Percentiles rank a stretch among this genome's conserved stretches.
phyloP scores from a whole-genome alignment of 2,113 vertebrate species.

The Neoarius graeffei region DNA sequence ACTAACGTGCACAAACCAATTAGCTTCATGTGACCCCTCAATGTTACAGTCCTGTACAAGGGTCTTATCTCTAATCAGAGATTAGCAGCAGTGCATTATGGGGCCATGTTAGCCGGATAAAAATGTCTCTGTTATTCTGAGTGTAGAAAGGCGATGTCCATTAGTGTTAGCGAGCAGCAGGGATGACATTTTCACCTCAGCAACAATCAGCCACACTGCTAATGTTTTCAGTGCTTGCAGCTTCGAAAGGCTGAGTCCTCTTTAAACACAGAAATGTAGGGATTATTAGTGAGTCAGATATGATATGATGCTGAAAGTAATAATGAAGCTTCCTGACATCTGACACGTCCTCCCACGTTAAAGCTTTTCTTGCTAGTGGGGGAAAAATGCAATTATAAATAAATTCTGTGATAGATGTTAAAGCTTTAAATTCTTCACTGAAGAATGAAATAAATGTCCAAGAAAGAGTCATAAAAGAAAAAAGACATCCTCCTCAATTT shows the following conservation, averaged over 20 bases:
- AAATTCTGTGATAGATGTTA: too few species aligned
- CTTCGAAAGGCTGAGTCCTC: not conserved
- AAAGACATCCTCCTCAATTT: not conserved
- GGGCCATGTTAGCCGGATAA: not conserved
- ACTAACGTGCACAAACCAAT: not conserved
- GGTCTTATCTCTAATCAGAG: conserved; percentile 11
- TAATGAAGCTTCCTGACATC: not conserved
- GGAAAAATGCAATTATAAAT: not conserved
- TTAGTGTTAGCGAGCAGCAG: not conserved
- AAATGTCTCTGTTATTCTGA: not conserved
- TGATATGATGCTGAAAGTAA: not conserved
- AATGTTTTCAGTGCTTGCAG: not conserved
- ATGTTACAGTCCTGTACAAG: not conserved
- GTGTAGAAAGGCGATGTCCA: not conserved
- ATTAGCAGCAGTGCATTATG: conserved; percentile 28
- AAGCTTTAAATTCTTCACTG: not conserved
- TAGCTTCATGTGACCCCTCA: not conserved
- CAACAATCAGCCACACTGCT: conserved; percentile 11
- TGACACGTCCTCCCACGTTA: not conserved
- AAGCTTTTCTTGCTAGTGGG: not conserved
- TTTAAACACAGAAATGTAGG: not conserved
- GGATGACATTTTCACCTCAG: conserved; percentile 19
- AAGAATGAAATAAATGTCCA: not conserved
- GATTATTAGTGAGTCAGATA: not conserved
- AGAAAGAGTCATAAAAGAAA: not conserved